Evolutionary conservation across 1,140 invertebrate genomes (phyloP).

Genomic region (Agrypnia vestita): DNA sequence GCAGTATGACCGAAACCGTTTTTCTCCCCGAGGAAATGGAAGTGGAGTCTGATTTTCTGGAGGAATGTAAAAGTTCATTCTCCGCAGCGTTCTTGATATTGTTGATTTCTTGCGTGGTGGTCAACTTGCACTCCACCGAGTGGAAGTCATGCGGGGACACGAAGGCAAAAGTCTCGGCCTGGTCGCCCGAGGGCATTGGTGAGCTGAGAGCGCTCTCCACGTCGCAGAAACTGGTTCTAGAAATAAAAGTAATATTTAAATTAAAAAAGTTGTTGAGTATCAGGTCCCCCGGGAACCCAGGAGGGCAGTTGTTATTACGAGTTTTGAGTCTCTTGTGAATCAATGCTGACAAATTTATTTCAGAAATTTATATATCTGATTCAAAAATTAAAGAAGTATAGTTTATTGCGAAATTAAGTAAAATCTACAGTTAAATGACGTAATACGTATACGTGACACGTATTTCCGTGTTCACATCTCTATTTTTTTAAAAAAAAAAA

Average conservation of each 20-base stretch:
- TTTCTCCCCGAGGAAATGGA: conserved; percentile 66
- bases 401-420: no score
- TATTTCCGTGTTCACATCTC: no score
- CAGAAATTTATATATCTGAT: no score
- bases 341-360: no score
- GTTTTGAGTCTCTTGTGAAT: no score
- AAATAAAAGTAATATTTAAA: conserved; percentile 6
- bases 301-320: no score
- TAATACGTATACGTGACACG: no score
- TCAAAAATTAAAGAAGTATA: no score
- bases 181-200: conserved; percentile 55
- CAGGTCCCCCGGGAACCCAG: no score
- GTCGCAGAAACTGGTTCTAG: conserved; percentile 56
- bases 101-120: conserved; percentile 68
- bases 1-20: conserved; percentile 74
- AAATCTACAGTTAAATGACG: no score
- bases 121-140: conserved; percentile 71
- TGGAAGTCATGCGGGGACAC: conserved; percentile 69
- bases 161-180: conserved; percentile 64
- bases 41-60: conserved; percentile 52
- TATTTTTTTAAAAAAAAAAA: no score
- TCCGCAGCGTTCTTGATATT: conserved; percentile 40
- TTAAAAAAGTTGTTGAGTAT: no score
- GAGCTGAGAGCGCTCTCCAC: conserved; percentile 58
- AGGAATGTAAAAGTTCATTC: conserved; percentile 34